Percentiles rank a stretch among this genome's conserved stretches.
phyloP scores from a whole-genome alignment of 1,140 invertebrate species.

The Bombus waltoni region DNA sequence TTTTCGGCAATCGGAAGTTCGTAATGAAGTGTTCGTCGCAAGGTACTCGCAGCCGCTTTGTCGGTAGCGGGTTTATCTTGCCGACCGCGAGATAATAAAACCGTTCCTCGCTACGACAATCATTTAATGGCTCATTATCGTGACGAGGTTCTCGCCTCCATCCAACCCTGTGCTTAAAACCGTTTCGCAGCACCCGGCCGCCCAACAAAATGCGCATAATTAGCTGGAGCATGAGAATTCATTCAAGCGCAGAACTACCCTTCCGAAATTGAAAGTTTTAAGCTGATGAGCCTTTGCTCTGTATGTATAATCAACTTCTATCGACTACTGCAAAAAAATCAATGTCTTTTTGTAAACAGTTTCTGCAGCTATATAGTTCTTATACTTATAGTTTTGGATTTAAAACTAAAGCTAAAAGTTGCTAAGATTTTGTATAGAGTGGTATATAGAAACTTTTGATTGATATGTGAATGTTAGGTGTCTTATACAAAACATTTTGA shows the following conservation, averaged over 20 bases:
- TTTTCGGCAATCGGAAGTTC: conserved; percentile 66
- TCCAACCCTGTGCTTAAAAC: neutral
- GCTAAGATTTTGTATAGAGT: too few species aligned
- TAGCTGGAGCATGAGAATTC: conserved; percentile 62
- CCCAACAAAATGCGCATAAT: conserved; percentile 57
- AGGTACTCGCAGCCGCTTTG: conserved; percentile 51
- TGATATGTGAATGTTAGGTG: too few species aligned
- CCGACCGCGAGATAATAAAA: conserved; percentile 64
- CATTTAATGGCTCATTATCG: conserved; percentile 73
- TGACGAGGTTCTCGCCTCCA: conserved; percentile 53
- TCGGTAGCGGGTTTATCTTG: conserved; percentile 55
- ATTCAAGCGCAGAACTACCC: conserved; percentile 37
- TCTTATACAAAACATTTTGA: too few species aligned
- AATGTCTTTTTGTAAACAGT: too few species aligned
- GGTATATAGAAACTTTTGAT: too few species aligned
- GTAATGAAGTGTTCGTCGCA: conserved; percentile 68
- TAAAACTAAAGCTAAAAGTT: too few species aligned
- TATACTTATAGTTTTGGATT: too few species aligned
- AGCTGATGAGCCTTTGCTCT: conserved; percentile 52
- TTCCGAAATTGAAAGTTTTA: conserved; percentile 49
- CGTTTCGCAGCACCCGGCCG: neutral
- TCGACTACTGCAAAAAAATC: neutral
- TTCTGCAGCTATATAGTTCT: too few species aligned
- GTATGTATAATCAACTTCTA: conserved; percentile 33
- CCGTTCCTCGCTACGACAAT: conserved; percentile 63